Base-by-base conservation (phyloP, 1,140 invertebrate genomes). In the Sycophaga agraensis region DNA sequence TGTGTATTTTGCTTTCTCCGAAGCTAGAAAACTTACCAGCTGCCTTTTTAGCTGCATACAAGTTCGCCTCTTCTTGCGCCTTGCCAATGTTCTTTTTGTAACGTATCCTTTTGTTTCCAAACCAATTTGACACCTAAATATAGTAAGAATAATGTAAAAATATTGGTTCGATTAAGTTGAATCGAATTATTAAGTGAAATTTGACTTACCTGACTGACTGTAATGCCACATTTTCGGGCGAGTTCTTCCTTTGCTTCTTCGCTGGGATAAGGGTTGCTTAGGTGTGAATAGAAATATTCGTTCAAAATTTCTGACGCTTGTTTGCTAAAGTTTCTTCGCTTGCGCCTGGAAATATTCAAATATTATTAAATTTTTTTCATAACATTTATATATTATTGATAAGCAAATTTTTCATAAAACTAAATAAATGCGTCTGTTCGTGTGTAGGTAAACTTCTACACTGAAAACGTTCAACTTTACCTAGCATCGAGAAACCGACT, bases 71-170 rank as follows among this genome's bases (percentile, higher is more conserved):
- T 83, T 99, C 98, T 81, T 99, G 97, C 57, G 97, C 97, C 83
- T 99, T 99, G 66, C 97, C 96, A 67, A 99, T 99, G 82, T 99
- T 99, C 85, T 99, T 99, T 89, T 99, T 99, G 84, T 99, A 99
- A 73, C 98, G 90, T 84, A 99, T 99, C 75, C 98, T 88, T 80
- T 99, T 99, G 84, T 99, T 99, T 66, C 98, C 98, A 80, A 99
- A 99, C 98, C 98, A 99, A 86, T 96, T 97, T 58, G 93, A 96
- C 56, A 97, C 94, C 91, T 96, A 85, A 77, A 7, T 4, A 26
- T 11, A 54, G 28, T 7, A 42, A 12, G 28, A 31, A 31, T 31
- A 11, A 4, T 31, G 5, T 4, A 11, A 31, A 31, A 11, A 4
- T 31, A 11, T 31, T 11, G 28, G 11, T 31, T 31, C 28, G 28